Conservation (phyloP, 2,888 invertebrate species). For the Periphyllus acericola region DNA sequence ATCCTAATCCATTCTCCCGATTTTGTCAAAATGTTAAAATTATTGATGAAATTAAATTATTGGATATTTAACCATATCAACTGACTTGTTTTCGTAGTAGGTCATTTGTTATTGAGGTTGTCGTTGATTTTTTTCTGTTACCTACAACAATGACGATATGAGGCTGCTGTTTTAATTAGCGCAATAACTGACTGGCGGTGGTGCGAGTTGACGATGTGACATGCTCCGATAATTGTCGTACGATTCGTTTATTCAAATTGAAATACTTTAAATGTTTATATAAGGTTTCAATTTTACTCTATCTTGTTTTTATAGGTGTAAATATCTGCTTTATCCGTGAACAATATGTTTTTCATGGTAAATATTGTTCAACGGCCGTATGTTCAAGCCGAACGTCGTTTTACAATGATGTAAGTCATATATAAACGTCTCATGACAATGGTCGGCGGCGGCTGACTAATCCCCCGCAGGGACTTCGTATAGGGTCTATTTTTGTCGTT, state of each 20-base stretch:
- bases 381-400: not conserved
- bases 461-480: constrained; percentile 42
- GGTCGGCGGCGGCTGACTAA: constrained; percentile 27
- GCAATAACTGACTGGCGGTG: not conserved
- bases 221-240: not conserved
- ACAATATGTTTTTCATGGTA: not conserved
- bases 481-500: constrained; percentile 37
- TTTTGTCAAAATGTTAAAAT: not conserved
- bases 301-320: not conserved
- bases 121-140: not conserved
- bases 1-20: not conserved
- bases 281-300: not conserved
- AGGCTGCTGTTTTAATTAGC: not conserved
- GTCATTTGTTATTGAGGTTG: constrained; percentile 11
- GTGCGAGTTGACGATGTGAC: not conserved
- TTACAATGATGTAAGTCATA: constrained; percentile 1
- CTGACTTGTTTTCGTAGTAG: not conserved
- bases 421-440: constrained; percentile 28
- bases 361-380: not conserved
- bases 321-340: not conserved
- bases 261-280: not conserved
- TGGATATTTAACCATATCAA: not conserved
- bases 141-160: not conserved
- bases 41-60: not conserved
- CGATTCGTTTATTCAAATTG: not conserved